Base-by-base conservation (phyloP, 2,113 vertebrate species). In the Megaleporinus macrocephalus region DNA sequence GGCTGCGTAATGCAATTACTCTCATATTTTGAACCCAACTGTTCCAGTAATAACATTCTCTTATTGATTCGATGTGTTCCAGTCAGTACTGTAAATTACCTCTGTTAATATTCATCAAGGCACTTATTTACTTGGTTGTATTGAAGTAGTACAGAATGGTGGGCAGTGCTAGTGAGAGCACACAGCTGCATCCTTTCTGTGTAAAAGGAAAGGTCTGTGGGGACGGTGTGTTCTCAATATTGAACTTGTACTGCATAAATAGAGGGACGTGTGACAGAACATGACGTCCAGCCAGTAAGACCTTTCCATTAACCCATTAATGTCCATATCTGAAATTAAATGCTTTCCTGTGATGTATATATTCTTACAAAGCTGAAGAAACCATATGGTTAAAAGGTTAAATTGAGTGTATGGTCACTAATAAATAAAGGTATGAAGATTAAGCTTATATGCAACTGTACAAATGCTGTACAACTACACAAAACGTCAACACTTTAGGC, bases 141-240 rank as follows among this genome's bases (percentile, higher is more conserved):
- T 41, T 57, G 24, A 33, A 61, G 13, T 41, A 47, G 30, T 62
- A 36, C 68, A 16, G 27, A 72, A 72, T 12, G 68, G 16, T 49
- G 78, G 66, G 70, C 78, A 72, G 57, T 79, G 41, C 66, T 59
- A 72, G 51, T 29, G 66, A 61, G 78, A 74, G 59, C 79, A 73
- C 36, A 65, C 79, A 81, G 41, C 79, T 80, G 79, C 79, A 63
- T 80, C 79, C 79, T 73, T 53, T 80, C 22, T 65, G n/a, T 14
- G 4, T 27, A 66, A 29, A 79, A 61, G 33, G 24, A 79, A 79
- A 51, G n/a, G 29, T 68, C 26, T 61, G 57, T 22, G 30, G 65
- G 71, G 15, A 27, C 30, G 29, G 59, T 66, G 47, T 36, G 65
- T 53, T 33, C n/a, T 66, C 59, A 74, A 65, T 44, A 66, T 18